Conservation (phyloP, 2,113 vertebrate genomes). For the Passer montanus region DNA sequence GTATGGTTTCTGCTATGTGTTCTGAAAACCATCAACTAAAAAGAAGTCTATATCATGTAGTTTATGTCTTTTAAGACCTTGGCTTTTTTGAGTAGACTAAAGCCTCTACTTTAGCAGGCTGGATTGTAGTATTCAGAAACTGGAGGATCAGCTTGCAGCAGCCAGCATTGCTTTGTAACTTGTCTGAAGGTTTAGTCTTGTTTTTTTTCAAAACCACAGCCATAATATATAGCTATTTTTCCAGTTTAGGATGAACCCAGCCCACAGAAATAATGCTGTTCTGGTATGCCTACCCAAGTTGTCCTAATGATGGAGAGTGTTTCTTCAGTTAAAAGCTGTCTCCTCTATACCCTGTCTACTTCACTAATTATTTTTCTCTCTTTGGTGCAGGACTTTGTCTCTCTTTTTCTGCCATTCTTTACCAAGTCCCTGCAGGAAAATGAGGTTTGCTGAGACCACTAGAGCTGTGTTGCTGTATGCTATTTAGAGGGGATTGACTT, state of each 20-base stretch:
- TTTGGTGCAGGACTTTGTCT: neutral
- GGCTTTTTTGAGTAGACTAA: neutral
- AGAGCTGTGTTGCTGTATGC: slow-evolving; percentile 5
- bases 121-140: neutral
- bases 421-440: neutral
- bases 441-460: neutral
- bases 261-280: neutral
- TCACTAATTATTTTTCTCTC: slow-evolving; percentile 1
- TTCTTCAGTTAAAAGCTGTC: slow-evolving; percentile 8
- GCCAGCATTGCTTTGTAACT: neutral
- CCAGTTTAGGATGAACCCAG: neutral
- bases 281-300: neutral
- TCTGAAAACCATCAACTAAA: neutral
- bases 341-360: neutral
- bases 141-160: neutral
- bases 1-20: neutral
- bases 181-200: neutral
- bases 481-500: slow-evolving; percentile 46
- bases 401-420: neutral
- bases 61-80: neutral
- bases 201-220: neutral
- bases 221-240: neutral
- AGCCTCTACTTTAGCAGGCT: neutral
- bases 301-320: neutral
- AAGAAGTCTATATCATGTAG: neutral